phyloP scores from a whole-genome alignment of 2,888 invertebrate species.

The Hirudinaria manillensis region DNA sequence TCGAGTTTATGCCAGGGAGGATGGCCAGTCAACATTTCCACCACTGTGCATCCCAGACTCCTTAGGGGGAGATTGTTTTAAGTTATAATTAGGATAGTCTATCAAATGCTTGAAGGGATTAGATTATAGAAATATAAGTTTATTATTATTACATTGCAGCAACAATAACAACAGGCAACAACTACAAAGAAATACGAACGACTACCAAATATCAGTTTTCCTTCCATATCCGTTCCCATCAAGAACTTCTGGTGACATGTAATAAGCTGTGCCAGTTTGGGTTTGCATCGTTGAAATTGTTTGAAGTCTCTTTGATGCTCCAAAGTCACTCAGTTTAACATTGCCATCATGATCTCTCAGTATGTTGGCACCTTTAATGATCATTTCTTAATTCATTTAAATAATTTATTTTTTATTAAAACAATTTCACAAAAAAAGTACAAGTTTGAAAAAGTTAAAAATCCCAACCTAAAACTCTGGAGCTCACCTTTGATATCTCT shows the following conservation, averaged over 20 bases:
- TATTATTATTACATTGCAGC: too few relatives aligned
- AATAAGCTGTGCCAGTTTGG: constrained; percentile 53
- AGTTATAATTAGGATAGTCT: background rate
- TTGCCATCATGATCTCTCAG: constrained; percentile 55
- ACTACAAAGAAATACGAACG: background rate
- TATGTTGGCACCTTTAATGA: constrained; percentile 54
- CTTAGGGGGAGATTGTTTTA: constrained; percentile 40
- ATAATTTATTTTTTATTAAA: background rate
- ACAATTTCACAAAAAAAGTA: too few relatives aligned
- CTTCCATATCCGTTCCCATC: constrained; percentile 54
- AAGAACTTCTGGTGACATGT: constrained; percentile 55
- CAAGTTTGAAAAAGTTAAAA: too few relatives aligned
- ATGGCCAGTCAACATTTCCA: constrained; percentile 53
- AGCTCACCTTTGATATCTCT: constrained; percentile 55
- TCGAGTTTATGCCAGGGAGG: constrained; percentile 54
- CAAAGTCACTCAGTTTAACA: constrained; percentile 57
- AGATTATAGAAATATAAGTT: too few relatives aligned
- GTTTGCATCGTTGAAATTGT: constrained; percentile 44
- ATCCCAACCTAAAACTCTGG: too few relatives aligned
- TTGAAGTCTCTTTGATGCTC: constrained; percentile 55
- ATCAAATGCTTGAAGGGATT: too few relatives aligned
- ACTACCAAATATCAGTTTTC: constrained; percentile 55
- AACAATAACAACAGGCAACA: background rate
- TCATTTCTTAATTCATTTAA: background rate
- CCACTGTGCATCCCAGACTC: constrained; percentile 54